Base-by-base conservation (phyloP, 2,113 vertebrate genomes). In the Semicossyphus pulcher region DNA sequence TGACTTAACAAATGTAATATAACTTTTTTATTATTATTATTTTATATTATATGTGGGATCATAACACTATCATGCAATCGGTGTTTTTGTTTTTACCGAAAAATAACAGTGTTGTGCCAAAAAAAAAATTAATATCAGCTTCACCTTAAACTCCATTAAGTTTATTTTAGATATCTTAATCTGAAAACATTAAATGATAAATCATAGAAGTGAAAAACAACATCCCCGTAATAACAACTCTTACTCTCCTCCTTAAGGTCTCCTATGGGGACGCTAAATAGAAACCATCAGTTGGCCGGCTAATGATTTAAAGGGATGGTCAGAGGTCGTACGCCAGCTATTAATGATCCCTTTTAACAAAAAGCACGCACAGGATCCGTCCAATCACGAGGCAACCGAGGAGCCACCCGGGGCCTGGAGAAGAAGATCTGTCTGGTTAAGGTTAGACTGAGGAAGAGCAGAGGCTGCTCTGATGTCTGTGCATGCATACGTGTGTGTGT, bases 261-360 rank as follows among this genome's bases (percentile, higher is more conserved):
- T 87, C 77, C 85, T 79, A 21, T 79, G 79, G 85, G 84, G 81
- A 76, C 16, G 25, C 60, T 74, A 88, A 92, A 93, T 90, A 78
- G 76, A 82, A 93, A 93, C 85, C 91, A 91, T 85, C 76, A 78
- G 79, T 80, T 71, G 61, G 61, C 66, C 45, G 8, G 61, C 82
- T 88, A 92, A 92, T 86, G 86, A 83, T 91, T 92, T 91, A 90
- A 90, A 91, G 88, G 58, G 87, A 83, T 26, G 81, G 92, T 91
- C 89, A 88, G 80, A 91, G 93, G 93, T 92, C 91, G 42, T 45
- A 37, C 36, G 32, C 59, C 2, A 59, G 58, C 89, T 88, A 86
- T 92, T 93, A 86, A 91, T 89, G 90, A 89, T 90, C 32, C 89
- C 69, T 68, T 76, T 78, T 91, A 88, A 90, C 81, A 63, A 60